Base-by-base conservation (phyloP, 2,113 vertebrate species). In the Ageneiosus marmoratus region DNA sequence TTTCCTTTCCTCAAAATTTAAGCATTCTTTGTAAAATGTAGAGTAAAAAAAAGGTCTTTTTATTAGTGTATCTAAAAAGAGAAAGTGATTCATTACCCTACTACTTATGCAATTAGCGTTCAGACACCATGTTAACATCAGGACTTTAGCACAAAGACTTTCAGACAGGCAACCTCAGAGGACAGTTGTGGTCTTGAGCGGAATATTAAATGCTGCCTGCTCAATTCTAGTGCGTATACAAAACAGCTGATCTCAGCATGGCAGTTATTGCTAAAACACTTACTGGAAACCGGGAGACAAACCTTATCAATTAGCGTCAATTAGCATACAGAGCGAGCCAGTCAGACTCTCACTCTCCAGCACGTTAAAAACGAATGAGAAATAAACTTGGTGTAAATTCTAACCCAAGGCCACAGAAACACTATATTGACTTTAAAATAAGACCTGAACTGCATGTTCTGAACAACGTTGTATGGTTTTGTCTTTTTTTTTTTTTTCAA, bases 81-180 rank as follows among this genome's bases (percentile, higher is more conserved):
- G 20, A 29, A 34, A 85, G 53, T 83, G 77, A 87, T 85, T 85
- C 72, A 87, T 87, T 78, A 87, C 53, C 84, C 77, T 85, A 77
- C 77, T 85, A 77, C 63, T 78, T 41, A 62, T 72, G 72, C 74
- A 63, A 80, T 87, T 85, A 85, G 62, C 53, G 77, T 77, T 85
- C 84, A 74, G 62, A 60, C 69, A 53, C 70, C 72, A 15, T 83
- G 86, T 87, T 87, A 87, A 80, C 73, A 65, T 81, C 76, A 80
- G 86, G 84, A 81, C 83, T 77, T 76, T 60, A 62, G 84, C 84
- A 87, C 84, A 87, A 87, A 87, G 86, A 87, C 81, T 85, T 87
- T 85, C 81, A 87, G 86, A 83, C 86, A 87, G 83, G 81, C 83
- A 80, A 87, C 82, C 63, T 77, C 81, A 44, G 80, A 85, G 73